Evolutionary conservation across 2,113 vertebrate genomes (phyloP), one percentile per base, ranked within the genome.

Genomic region (Camelus dromedarius): DNA sequence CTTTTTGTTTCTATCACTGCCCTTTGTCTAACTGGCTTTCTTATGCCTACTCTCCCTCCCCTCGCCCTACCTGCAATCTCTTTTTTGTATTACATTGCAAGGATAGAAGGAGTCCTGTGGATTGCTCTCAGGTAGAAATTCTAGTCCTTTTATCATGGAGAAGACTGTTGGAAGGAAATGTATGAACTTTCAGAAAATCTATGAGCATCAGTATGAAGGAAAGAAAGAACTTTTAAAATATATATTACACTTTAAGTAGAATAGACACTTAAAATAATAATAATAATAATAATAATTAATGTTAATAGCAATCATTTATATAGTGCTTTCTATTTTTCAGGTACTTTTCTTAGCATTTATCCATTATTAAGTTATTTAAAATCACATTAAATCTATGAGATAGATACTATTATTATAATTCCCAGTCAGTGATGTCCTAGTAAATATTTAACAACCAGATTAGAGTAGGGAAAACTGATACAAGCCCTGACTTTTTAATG

Each of bases 51-150:
- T 62, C 28, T 54, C 22, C 5, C 12, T 35, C 19, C 1, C 26
- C 6, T 42, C 3, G 0, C 12, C 14, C 0, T 2, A 30, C 7
- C 1, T 1, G 2, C 58, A 48, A 24, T 56, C 1, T 12, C 16
- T 82, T 77, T 70, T 14, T n/a, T 26, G 19, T 13, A 15, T 15
- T 16, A 5, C 20, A 50, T 4, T 48, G 12, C 52, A 75, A 58
- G 8, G 16, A 38, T 12, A 62, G 32, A 86, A 19, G 16, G 19
- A 1, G 3, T 18, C 26, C 50, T 77, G 69, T 22, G 15, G 48
- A 3, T 69, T 5, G 13, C 12, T 73, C 9, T 9, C 32, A 77
- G 2, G 22, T 15, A 79, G 35, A 87, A 22, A 35, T 5, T n/a
- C 11, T 9, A 26, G 69, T 76, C 64, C 7, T 83, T 72, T 9